Percentiles rank a stretch among this genome's conserved stretches.
Evolutionary conservation across 2,113 vertebrate species (phyloP).

Genomic region (Phyllostomus discolor): DNA sequence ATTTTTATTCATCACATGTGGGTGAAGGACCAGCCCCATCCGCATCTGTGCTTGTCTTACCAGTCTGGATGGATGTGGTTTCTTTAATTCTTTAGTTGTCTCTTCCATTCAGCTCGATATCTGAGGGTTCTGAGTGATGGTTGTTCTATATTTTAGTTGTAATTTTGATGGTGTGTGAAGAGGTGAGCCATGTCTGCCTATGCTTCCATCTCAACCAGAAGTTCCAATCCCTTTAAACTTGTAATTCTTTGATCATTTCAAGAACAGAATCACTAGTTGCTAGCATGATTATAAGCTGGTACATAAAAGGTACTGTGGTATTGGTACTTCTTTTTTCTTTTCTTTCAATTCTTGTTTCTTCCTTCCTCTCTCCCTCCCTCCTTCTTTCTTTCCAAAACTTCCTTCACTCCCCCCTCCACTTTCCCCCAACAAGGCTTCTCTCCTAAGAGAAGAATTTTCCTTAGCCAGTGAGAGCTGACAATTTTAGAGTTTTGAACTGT

Average conservation of each 20-base stretch:
- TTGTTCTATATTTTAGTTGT: too few relatives aligned
- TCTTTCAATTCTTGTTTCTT: too few relatives aligned
- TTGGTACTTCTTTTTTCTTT: background rate
- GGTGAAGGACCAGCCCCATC: too few relatives aligned
- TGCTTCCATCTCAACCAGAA: too few relatives aligned
- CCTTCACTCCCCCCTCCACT: background rate
- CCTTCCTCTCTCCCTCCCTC: background rate
- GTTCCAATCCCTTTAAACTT: background rate
- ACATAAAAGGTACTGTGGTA: background rate
- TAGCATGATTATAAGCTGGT: background rate
- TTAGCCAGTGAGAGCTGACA: background rate
- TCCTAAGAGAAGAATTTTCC: background rate
- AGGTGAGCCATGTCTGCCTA: too few relatives aligned
- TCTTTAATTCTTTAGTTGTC: too few relatives aligned
- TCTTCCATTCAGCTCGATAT: too few relatives aligned
- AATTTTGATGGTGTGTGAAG: too few relatives aligned
- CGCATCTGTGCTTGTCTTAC: too few relatives aligned
- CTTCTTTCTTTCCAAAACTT: background rate
- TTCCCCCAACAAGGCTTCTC: background rate
- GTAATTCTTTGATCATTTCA: background rate
- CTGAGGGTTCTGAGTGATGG: too few relatives aligned
- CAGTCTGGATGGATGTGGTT: too few relatives aligned
- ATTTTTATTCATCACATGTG: too few relatives aligned
- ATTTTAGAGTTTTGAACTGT: background rate
- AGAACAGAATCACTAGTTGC: background rate